phyloP scores from a whole-genome alignment of 2,888 invertebrate species.

The Microctonus aethiopoides region DNA sequence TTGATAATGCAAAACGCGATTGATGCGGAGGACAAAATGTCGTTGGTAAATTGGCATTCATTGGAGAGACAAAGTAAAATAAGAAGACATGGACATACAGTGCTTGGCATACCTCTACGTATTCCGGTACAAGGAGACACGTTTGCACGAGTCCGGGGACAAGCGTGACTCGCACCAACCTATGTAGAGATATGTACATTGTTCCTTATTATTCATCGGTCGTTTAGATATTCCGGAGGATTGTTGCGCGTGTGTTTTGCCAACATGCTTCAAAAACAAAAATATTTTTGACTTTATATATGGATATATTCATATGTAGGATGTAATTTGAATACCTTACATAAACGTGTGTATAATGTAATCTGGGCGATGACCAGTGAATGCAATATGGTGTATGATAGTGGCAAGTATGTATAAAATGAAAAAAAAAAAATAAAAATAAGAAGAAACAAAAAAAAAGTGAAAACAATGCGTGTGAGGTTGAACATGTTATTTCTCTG shows the following conservation, averaged over 20 bases:
- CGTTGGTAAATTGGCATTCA: constrained; percentile 24
- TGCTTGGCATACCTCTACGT: constrained; percentile 3
- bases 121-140: constrained; percentile 25
- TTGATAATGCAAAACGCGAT: neutral
- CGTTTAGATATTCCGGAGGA: constrained; percentile 19
- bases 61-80: neutral
- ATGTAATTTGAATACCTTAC: neutral
- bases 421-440: neutral
- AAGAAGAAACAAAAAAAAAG: constrained; percentile 4
- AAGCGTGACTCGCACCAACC: constrained; percentile 29
- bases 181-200: neutral
- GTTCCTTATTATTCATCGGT: constrained; percentile 15
- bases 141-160: constrained; percentile 31
- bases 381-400: neutral
- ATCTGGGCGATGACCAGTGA: neutral
- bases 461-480: constrained; percentile 17
- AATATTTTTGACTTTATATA: neutral
- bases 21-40: constrained; percentile 3
- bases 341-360: neutral
- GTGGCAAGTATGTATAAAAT: neutral
- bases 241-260: neutral
- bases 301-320: neutral
- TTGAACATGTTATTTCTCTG: neutral
- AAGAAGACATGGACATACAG: neutral
- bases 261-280: neutral